Evolutionary conservation across 2,888 invertebrate genomes (phyloP).

Genomic region (Cosmopolites sordidus): DNA sequence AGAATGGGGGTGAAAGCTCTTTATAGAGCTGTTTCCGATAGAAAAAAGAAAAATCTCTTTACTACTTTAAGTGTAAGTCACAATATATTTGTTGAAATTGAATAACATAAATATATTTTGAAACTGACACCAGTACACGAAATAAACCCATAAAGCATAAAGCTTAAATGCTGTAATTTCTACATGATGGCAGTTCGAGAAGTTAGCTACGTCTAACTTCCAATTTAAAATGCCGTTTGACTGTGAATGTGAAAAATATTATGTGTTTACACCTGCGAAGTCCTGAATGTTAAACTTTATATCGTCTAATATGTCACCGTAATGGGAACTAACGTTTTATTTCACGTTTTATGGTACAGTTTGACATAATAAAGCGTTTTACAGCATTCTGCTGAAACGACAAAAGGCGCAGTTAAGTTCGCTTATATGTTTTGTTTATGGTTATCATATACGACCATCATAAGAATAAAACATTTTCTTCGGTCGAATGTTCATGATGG

Average conservation of each 20-base stretch:
- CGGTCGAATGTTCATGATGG: neutral
- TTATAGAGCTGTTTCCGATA: too few relatives aligned
- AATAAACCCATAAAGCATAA: too few relatives aligned
- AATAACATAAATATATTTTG: too few relatives aligned
- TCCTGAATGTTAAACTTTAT: constrained; percentile 25
- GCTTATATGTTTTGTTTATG: constrained; percentile 25
- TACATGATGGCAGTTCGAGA: too few relatives aligned
- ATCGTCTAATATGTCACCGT: constrained; percentile 25
- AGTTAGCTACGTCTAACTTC: neutral
- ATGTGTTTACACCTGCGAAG: constrained; percentile 22
- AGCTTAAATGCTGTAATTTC: too few relatives aligned
- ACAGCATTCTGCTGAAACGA: constrained; percentile 24
- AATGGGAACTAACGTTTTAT: constrained; percentile 26
- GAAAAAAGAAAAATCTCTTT: too few relatives aligned
- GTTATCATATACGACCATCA: constrained; percentile 13
- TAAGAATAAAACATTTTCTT: constrained; percentile 14
- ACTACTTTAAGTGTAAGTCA: too few relatives aligned
- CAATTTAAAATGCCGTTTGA: neutral
- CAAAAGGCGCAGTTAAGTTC: constrained; percentile 21
- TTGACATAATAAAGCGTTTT: constrained; percentile 26
- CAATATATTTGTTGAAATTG: too few relatives aligned
- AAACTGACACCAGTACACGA: too few relatives aligned
- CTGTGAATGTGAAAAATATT: constrained; percentile 13
- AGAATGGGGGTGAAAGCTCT: too few relatives aligned
- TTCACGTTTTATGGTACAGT: constrained; percentile 23